Conservation (phyloP, 1,140 invertebrate genomes). For the Saccostrea cuccullata region DNA sequence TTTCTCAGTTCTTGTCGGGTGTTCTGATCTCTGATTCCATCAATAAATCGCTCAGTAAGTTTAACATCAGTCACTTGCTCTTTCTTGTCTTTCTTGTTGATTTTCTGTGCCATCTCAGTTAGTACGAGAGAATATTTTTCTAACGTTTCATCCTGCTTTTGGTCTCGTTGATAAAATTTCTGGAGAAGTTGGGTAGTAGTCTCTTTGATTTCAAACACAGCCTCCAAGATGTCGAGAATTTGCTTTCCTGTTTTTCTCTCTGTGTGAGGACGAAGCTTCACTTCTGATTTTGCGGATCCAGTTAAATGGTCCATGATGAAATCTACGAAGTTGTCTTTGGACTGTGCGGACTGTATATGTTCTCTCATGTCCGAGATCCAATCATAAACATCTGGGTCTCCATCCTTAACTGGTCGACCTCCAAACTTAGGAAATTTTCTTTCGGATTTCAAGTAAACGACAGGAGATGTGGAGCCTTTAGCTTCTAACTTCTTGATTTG, state of each 20-base stretch:
- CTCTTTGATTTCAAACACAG: neutral
- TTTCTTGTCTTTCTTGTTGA: neutral
- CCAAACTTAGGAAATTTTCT: too few relatives aligned
- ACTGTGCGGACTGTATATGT: too few relatives aligned
- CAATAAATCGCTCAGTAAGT: conserved; percentile 38
- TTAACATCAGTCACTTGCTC: neutral
- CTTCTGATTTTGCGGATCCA: neutral
- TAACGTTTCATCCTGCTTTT: too few relatives aligned
- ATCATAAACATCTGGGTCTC: neutral
- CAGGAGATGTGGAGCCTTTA: neutral
- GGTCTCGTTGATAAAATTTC: too few relatives aligned
- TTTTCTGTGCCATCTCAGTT: neutral
- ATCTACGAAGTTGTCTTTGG: neutral
- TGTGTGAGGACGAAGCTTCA: neutral
- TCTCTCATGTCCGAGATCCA: neutral
- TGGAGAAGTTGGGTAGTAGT: too few relatives aligned
- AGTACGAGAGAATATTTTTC: too few relatives aligned
- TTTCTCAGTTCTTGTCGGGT: conserved; percentile 25
- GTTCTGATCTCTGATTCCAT: conserved; percentile 6
- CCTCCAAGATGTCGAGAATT: neutral
- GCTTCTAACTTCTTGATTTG: neutral
- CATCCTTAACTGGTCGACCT: too few relatives aligned
- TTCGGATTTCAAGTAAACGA: too few relatives aligned
- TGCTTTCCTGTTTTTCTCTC: conserved; percentile 4
- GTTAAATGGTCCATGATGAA: neutral